Percentiles rank a stretch among this genome's conserved stretches.
Conservation (phyloP, 2,888 invertebrate genomes). For the Malthinus seriepunctatus region DNA sequence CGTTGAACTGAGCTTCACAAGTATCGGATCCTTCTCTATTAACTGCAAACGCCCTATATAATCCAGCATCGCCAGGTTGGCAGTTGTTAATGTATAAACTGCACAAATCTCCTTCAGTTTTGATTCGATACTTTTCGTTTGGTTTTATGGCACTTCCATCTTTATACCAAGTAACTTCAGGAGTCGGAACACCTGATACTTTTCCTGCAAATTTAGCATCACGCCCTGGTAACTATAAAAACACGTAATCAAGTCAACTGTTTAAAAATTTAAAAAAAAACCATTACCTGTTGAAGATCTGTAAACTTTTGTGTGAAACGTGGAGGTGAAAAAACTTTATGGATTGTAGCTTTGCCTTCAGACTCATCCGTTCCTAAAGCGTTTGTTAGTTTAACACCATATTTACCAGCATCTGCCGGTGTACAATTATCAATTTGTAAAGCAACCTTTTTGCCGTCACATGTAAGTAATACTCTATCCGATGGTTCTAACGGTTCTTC, state of each 20-base stretch:
- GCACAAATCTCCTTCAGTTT: conserved; percentile 78
- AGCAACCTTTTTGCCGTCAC: conserved; percentile 81
- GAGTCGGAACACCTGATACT: conserved; percentile 78
- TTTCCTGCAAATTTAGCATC: conserved; percentile 85
- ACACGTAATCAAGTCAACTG: conserved; percentile 8
- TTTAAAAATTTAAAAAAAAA: not conserved
- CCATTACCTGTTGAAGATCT: conserved; percentile 65
- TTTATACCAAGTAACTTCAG: conserved; percentile 86
- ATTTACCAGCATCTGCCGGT: conserved; percentile 75
- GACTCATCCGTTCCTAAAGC: conserved; percentile 75
- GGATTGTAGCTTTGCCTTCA: conserved; percentile 71
- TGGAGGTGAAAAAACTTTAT: conserved; percentile 81
- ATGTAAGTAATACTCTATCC: conserved; percentile 73
- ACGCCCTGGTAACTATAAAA: conserved; percentile 66
- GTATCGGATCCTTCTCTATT: conserved; percentile 81
- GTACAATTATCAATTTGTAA: conserved; percentile 72
- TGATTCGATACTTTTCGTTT: conserved; percentile 73
- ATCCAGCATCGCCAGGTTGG: conserved; percentile 68
- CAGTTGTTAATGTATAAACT: conserved; percentile 76
- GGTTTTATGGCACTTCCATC: conserved; percentile 74
- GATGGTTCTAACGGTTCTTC: conserved; percentile 67
- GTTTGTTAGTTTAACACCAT: conserved; percentile 76
- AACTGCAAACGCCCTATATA: conserved; percentile 75
- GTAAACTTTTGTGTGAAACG: conserved; percentile 75
- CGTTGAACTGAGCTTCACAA: conserved; percentile 73